Conservation (phyloP, 2,797 vertebrate species). For the Lerista edwardsae region DNA sequence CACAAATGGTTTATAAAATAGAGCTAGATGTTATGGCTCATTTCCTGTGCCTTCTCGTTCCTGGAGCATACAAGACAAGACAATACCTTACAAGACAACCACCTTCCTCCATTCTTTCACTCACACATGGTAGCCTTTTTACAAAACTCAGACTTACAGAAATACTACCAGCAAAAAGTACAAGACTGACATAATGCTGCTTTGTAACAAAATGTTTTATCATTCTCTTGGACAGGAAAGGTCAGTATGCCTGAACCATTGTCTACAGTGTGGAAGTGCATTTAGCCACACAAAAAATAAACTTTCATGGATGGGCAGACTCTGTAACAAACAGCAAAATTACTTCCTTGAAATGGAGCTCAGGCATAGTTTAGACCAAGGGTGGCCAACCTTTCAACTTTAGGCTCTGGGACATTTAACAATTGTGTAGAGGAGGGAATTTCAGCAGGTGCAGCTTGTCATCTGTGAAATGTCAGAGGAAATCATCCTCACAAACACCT, state of each 20-base stretch:
- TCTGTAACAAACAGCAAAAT: neutral
- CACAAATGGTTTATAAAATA: neutral
- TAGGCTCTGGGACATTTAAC: no score
- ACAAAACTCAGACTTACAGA: neutral
- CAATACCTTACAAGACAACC: neutral
- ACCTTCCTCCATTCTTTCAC: neutral
- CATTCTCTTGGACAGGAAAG: neutral
- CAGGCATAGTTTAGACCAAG: neutral
- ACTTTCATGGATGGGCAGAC: neutral
- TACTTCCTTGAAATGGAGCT: neutral
- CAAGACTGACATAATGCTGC: neutral
- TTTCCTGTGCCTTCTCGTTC: neutral
- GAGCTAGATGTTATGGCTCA: conserved; percentile 1
- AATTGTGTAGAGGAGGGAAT: no score
- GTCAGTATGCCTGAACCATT: neutral
- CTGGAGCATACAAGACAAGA: neutral
- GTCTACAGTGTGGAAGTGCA: neutral
- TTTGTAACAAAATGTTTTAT: neutral
- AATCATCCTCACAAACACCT: no score
- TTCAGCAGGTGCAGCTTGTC: no score
- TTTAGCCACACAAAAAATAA: neutral
- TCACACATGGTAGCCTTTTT: neutral
- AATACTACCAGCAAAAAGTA: neutral
- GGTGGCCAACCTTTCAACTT: neutral
- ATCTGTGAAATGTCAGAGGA: no score